These are phyloP conservation scores for Typhlichthys subterraneus DNA, from an alignment of 2,797 vertebrate genomes.

Conservation along the genomic window DNA sequence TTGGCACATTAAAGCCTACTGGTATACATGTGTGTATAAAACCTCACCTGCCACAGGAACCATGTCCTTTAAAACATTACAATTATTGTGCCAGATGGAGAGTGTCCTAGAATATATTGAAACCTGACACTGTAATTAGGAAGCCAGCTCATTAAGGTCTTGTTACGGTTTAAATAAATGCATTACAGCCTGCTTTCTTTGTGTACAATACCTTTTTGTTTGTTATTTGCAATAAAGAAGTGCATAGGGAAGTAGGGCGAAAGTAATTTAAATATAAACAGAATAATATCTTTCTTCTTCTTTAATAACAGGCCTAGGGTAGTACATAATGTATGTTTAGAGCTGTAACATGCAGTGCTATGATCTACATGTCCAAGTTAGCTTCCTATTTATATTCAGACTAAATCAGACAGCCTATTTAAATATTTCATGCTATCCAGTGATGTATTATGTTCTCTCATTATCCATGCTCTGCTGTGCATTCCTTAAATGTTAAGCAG, in stretches of 20 bases:
- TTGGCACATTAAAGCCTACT: constrained; percentile 7
- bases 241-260: not conserved
- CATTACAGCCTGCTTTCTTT: not conserved
- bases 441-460: not conserved
- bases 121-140: not conserved
- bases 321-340: no score
- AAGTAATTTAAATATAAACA: not conserved
- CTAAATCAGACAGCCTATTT: not conserved
- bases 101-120: not conserved
- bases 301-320: not conserved
- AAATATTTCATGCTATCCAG: not conserved
- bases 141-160: not conserved
- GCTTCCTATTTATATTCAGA: constrained; percentile 12
- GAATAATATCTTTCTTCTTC: not conserved
- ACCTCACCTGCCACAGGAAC: not conserved
- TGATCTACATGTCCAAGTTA: constrained; percentile 2
- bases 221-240: not conserved
- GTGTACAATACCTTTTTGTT: not conserved
- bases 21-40: constrained; percentile 3
- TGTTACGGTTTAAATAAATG: not conserved
- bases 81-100: not conserved
- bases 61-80: not conserved
- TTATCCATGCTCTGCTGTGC: not conserved
- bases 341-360: not conserved
- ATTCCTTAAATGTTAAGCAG: constrained; percentile 7